Evolutionary conservation across 2,888 invertebrate species (phyloP), one percentile per base, ranked within the genome.

Genomic region (Candidula unifasciata): DNA sequence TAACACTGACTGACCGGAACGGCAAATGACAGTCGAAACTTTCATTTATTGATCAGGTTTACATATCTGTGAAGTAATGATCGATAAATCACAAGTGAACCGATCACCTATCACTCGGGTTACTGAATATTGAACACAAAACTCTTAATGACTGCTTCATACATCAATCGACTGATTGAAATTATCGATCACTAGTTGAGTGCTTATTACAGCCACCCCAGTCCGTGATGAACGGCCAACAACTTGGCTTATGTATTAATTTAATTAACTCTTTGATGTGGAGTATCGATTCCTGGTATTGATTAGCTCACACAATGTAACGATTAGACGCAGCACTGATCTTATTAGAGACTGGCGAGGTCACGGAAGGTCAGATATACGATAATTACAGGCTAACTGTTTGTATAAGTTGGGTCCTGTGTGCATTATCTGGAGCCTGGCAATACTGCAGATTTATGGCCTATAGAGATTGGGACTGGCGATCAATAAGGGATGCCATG

Each of bases 71-170:
- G 54, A 52, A 52, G 52, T 74, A 54, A 16, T 30, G 30, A 5
- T 24, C 21, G 54, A 33, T 54, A 57, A 74, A 54, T 54, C 27
- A 74, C 18, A 10, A 44, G 44, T 33, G 54, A 18, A 74, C 18
- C 74, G 54, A 74, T 74, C 74, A 74, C 52, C 33, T 10, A 74
- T 74, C 74, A 52, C 52, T 21, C 3, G 16, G 74, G 54, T 74
- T 30, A 54, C 54, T 54, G 74, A 74, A 18, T 74, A 54, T 18
- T 54, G 52, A 30, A 18, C 3, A 24, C 18, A 54, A 30, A 74
- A 54, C 54, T 74, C 52, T 74, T 74, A 54, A 74, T 74, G 52
- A 74, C 54, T 30, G 54, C 74, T 52, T 54, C 44, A 54, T 54
- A 21, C 30, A 44, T 30, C n/a, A 16, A 30, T 30, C 60, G 54